Conservation (phyloP, 2,797 vertebrate genomes). For the Pangasius krempfi region DNA sequence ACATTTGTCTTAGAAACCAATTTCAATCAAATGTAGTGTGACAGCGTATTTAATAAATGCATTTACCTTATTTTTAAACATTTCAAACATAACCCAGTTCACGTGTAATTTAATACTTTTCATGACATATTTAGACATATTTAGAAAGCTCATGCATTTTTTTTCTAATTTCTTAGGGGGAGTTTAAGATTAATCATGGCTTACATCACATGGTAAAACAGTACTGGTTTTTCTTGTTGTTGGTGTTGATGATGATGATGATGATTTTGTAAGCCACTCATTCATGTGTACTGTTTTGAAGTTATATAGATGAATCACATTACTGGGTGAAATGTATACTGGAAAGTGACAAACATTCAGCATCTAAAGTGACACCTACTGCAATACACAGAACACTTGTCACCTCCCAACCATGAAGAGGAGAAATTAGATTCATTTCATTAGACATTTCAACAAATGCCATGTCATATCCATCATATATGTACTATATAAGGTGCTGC, state of each 20-base stretch:
- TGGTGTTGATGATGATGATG: neutral
- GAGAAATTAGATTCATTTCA: neutral
- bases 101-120: neutral
- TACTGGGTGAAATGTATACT: neutral
- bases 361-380: neutral
- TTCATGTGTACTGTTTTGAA: neutral
- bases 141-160: no score
- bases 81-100: neutral
- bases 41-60: neutral
- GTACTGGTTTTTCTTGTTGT: neutral
- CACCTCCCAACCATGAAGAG: neutral
- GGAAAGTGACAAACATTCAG: neutral
- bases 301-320: neutral
- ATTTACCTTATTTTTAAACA: neutral
- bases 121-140: no score
- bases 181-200: neutral
- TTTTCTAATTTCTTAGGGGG: no score
- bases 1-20: neutral
- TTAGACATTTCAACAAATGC: neutral
- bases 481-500: neutral
- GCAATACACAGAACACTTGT: neutral
- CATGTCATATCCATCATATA: neutral
- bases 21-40: neutral
- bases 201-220: neutral
- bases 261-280: neutral